Base-by-base conservation (phyloP, 2,113 vertebrate genomes). In the Protomyctophum bolini region DNA sequence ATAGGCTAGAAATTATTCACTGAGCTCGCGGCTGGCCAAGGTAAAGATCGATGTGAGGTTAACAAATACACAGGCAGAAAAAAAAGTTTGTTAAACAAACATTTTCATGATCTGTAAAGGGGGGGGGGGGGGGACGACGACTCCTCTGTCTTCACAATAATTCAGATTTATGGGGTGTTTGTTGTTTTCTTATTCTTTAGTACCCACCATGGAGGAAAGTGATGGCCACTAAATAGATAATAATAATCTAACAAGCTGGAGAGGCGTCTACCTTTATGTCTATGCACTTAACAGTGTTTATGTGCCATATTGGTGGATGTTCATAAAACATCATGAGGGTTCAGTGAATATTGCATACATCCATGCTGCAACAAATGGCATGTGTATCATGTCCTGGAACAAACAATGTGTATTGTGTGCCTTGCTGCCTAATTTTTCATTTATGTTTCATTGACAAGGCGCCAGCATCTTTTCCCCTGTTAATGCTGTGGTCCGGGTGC, bases 41-140 rank as follows among this genome's bases (percentile, higher is more conserved):
- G 72, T 72, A 70, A 70, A 61, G 80, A 91, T 90, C 85, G 74
- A 89, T 92, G 62, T 72, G 63, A 89, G 78, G 73, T 88, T 89
- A 85, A 83, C 70, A 85, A 84, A 86, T 85, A 75, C 70, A 76
- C 69, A 58, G 47, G 9, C 86, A 76, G 77, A 79, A 82, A 84
- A 10, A 41, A 41, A 41, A 56, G 56, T 63, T 54, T 71, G 52
- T 58, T 68, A 41, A 41, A 62, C 68, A 76, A 67, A 80, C 9
- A 14, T 65, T 77, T 87, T 72, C 48, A 63, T 58, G 15, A 55
- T 58, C 33, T 41, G 33, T 21, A 21, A 21, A 21, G 33, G 33
- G 5, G 5, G 33, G 33, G 4, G n/a, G n/a, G n/a, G n/a, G n/a
- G n/a, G n/a, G n/a, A n/a, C n/a, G n/a, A n/a, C n/a, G 4, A 41